Percentiles rank a stretch among this genome's conserved stretches.
Conservation (phyloP, 2,888 invertebrate species). For the Masnerella sp. region DNA sequence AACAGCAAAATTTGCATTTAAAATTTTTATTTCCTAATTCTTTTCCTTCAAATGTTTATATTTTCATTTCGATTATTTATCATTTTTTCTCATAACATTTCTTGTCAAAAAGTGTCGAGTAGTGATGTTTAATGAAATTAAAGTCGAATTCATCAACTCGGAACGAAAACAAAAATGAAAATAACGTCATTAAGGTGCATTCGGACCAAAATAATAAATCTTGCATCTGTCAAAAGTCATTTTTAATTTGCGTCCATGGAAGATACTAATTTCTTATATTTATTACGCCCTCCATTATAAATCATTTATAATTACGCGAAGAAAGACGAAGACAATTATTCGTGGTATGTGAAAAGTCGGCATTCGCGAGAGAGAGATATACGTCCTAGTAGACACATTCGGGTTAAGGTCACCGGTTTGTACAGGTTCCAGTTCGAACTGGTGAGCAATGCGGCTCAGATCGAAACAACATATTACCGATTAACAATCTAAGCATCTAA, state of each 20-base stretch:
- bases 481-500: conserved; percentile 45
- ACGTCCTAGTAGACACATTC: conserved; percentile 29
- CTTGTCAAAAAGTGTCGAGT: no score
- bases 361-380: conserved; percentile 6
- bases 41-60: no score
- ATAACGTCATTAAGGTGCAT: no score
- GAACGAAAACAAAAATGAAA: no score
- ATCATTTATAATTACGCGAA: not conserved
- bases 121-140: no score
- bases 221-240: no score
- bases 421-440: conserved; percentile 36
- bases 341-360: conserved; percentile 13
- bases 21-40: no score
- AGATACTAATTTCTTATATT: not conserved
- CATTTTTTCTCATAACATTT: no score
- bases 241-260: not conserved
- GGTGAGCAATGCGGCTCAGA: conserved; percentile 19
- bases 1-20: no score
- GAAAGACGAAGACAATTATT: not conserved
- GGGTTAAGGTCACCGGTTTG: conserved; percentile 41
- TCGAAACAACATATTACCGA: conserved; percentile 12
- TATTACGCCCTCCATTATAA: not conserved
- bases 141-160: no score
- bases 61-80: no score
- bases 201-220: no score